Percentiles rank a stretch among this genome's conserved stretches.
Conservation (phyloP, 1,140 invertebrate species). For the Cepaea nemoralis region DNA sequence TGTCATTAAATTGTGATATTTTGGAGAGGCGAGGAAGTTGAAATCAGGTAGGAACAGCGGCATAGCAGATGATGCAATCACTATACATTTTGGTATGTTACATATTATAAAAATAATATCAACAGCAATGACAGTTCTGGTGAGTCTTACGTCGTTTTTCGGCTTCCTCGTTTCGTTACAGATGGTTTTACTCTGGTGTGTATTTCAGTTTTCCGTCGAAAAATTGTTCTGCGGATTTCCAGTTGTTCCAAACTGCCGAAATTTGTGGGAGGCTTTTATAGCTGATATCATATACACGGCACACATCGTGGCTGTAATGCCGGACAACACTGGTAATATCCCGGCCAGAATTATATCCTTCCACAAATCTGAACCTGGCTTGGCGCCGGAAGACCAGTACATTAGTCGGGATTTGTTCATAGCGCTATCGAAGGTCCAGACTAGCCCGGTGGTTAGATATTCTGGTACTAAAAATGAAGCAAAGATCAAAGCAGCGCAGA, state of each 20-base stretch:
- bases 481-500: neutral
- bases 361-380: neutral
- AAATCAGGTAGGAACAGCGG: neutral
- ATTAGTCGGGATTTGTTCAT: neutral
- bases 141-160: neutral
- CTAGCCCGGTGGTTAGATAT: neutral
- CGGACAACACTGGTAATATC: neutral
- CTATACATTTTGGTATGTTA: neutral
- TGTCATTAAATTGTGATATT: neutral
- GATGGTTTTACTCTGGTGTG: too few species aligned
- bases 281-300: neutral
- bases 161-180: neutral
- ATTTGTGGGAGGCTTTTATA: neutral
- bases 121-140: neutral
- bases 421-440: neutral
- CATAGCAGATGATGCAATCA: neutral
- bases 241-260: neutral
- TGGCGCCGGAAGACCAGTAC: neutral
- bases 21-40: neutral
- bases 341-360: neutral
- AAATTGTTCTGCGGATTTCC: neutral
- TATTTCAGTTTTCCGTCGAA: too few species aligned
- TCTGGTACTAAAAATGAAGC: neutral
- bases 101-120: slow-evolving; percentile 1
- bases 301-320: neutral